Evolutionary conservation across 2,797 vertebrate species (phyloP).

Genomic region (Poecilia wingei): DNA sequence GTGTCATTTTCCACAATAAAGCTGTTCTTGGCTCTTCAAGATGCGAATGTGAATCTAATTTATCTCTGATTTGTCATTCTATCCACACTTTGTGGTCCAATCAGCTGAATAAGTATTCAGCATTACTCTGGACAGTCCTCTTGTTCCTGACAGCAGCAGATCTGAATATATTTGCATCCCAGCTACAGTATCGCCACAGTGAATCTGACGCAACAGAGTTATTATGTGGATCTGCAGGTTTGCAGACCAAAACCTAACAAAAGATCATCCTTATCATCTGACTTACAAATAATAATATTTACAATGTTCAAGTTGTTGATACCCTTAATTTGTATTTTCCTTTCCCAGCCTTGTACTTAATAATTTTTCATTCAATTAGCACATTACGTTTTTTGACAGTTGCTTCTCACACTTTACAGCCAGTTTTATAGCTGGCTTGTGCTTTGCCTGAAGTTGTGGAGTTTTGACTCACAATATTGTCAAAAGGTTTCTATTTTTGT

Average conservation of each 20-base stretch:
- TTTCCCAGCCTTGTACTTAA: background rate
- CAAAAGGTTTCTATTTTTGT: background rate
- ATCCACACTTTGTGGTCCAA: constrained; percentile 31
- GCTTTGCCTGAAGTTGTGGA: background rate
- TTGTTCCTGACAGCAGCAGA: constrained; percentile 28
- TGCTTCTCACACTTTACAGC: background rate
- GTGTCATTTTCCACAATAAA: constrained; percentile 36
- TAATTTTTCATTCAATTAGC: background rate
- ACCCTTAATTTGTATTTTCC: background rate
- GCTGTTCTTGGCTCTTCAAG: constrained; percentile 25
- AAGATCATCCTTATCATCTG: background rate
- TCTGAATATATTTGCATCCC: constrained; percentile 44
- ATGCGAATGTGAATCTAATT: constrained; percentile 25
- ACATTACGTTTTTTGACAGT: background rate
- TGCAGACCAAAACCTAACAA: background rate
- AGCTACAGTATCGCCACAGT: constrained; percentile 11
- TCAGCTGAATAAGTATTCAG: constrained; percentile 39
- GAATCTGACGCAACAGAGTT: constrained; percentile 19
- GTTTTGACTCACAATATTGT: background rate
- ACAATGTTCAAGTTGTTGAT: background rate
- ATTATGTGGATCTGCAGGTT: background rate
- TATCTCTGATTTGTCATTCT: constrained; percentile 32
- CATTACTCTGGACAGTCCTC: constrained; percentile 47
- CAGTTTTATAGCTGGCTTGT: background rate
- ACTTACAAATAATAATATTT: background rate